These are phyloP conservation scores for Drosophila bocqueti DNA, from an alignment of 1,140 invertebrate genomes.

Conservation along the genomic window DNA sequence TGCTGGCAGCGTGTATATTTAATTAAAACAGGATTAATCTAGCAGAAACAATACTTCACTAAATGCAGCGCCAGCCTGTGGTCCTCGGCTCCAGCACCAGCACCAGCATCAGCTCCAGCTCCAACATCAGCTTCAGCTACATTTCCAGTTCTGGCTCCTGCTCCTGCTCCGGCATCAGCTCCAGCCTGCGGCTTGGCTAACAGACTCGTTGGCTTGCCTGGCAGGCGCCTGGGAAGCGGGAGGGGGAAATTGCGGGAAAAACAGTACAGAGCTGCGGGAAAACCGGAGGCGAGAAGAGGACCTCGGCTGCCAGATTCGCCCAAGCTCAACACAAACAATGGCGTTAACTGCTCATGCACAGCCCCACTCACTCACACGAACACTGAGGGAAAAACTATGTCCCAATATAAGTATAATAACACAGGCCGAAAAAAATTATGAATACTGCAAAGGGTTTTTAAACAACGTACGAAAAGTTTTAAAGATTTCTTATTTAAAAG, in stretches of 20 bases:
- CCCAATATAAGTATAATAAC: background rate
- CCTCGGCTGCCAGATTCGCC: conserved; percentile 58
- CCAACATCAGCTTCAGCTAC: conserved; percentile 11
- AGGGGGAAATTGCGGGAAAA: background rate
- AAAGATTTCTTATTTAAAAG: no score
- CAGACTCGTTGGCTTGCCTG: conserved; percentile 71
- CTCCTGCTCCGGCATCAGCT: conserved; percentile 22
- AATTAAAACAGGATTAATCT: conserved; percentile 84
- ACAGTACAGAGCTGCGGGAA: conserved; percentile 12
- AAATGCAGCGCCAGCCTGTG: conserved; percentile 67
- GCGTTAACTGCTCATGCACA: conserved; percentile 58
- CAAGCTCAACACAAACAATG: conserved; percentile 69
- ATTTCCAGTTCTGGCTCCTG: conserved; percentile 9
- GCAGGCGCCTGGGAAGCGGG: conserved; percentile 16
- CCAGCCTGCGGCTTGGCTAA: conserved; percentile 72
- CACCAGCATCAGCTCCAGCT: conserved; percentile 13
- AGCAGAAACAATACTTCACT: conserved; percentile 84
- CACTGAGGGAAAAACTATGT: background rate
- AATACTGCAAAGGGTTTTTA: background rate
- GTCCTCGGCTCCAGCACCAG: conserved; percentile 7
- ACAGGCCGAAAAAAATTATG: background rate
- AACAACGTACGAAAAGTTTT: no score
- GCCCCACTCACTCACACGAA: conserved; percentile 24
- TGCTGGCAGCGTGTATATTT: conserved; percentile 83
- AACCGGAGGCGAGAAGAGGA: conserved; percentile 2